Conservation (phyloP, 1,140 invertebrate species). For the Drosophila sp. region DNA sequence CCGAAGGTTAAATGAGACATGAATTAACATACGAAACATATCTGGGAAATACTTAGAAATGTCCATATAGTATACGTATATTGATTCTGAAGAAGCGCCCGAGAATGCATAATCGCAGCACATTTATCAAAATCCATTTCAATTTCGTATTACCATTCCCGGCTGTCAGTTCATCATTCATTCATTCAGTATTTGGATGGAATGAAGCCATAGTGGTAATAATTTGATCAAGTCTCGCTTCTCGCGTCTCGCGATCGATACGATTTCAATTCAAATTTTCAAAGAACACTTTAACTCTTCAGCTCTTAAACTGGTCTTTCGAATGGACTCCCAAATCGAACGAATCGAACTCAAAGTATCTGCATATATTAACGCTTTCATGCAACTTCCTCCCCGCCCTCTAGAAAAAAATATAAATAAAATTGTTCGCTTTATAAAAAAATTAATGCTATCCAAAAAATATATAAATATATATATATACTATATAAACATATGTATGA, state of each 20-base stretch:
- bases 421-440: conserved; percentile 76
- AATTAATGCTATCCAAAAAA: conserved; percentile 58
- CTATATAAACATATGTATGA: conserved; percentile 57
- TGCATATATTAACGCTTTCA: conserved; percentile 44
- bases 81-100: conserved; percentile 10
- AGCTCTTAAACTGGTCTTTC: conserved; percentile 28
- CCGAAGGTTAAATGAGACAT: conserved; percentile 66
- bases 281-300: conserved; percentile 11
- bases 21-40: conserved; percentile 57
- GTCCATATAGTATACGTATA: not conserved
- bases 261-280: conserved; percentile 23
- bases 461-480: conserved; percentile 16
- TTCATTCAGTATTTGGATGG: conserved; percentile 20
- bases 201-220: conserved; percentile 17
- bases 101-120: conserved; percentile 5
- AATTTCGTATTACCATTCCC: conserved; percentile 5
- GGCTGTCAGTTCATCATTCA: conserved; percentile 27
- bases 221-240: conserved; percentile 18
- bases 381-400: conserved; percentile 28
- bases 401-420: conserved; percentile 28
- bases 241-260: conserved; percentile 2
- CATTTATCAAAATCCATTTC: conserved; percentile 26
- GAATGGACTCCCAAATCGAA: conserved; percentile 36
- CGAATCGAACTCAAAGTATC: conserved; percentile 6
- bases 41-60: conserved; percentile 28